Conservation (phyloP, 2,888 invertebrate species). For the Nezara viridula region DNA sequence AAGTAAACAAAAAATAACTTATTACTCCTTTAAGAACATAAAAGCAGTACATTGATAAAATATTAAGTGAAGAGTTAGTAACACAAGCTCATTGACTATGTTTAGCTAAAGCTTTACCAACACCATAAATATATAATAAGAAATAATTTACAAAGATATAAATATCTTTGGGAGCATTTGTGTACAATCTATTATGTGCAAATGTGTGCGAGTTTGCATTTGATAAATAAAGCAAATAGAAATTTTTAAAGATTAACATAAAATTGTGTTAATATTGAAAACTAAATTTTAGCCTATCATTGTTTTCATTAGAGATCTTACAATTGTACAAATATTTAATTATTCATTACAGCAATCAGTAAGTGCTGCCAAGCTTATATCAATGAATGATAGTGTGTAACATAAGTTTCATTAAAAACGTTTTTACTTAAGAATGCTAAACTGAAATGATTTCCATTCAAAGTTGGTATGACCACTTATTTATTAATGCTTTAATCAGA, state of each 20-base stretch:
- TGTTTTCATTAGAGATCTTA: neutral
- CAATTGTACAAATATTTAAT: neutral
- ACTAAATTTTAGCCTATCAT: no score
- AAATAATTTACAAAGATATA: neutral
- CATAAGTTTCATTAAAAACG: neutral
- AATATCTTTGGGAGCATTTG: neutral
- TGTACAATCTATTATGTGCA: neutral
- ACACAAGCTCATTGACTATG: neutral
- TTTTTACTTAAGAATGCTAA: neutral
- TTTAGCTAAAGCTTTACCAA: neutral
- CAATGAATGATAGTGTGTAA: neutral
- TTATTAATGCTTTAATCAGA: neutral
- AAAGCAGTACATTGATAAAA: neutral
- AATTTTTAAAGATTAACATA: neutral
- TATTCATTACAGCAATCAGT: neutral
- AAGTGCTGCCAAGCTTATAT: neutral
- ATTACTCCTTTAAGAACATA: neutral
- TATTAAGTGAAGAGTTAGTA: slow-evolving; percentile 14
- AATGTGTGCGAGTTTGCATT: neutral
- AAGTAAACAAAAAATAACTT: neutral
- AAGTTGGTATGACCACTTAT: neutral
- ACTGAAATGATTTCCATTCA: neutral
- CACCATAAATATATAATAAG: neutral
- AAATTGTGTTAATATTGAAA: no score
- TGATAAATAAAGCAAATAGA: neutral